Conservation (phyloP, 2,113 vertebrate species). For the Peromyscus californicus region DNA sequence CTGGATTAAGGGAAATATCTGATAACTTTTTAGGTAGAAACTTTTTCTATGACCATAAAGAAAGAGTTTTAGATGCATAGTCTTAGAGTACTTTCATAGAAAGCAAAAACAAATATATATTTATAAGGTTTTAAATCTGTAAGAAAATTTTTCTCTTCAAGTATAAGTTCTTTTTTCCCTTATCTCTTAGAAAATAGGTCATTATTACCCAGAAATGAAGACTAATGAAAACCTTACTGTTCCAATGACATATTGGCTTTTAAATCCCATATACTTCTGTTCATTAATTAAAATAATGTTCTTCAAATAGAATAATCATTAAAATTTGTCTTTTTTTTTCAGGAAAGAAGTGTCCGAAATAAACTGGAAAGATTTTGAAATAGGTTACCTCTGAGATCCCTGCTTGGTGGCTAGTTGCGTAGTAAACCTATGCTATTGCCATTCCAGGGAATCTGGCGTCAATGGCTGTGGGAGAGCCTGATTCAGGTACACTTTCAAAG, state of each 20-base stretch:
- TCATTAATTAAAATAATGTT: constrained; percentile 75
- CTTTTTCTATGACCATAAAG: not conserved
- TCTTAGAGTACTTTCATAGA: not conserved
- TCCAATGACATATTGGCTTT: constrained; percentile 76
- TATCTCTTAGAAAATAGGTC: constrained; percentile 52
- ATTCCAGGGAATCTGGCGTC: not conserved
- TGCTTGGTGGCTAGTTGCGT: not conserved
- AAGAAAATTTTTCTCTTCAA: constrained; percentile 1
- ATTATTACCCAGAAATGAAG: constrained; percentile 67
- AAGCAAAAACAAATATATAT: not conserved
- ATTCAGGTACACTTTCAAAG: not conserved
- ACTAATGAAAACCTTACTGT: constrained; percentile 74
- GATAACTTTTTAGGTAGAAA: constrained; percentile 28
- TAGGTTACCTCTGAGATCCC: not conserved
- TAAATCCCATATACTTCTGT: constrained; percentile 45
- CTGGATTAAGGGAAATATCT: not conserved
- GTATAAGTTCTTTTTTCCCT: not conserved
- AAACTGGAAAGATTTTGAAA: constrained; percentile 69
- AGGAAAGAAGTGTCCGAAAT: constrained; percentile 55
- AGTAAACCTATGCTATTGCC: not conserved
- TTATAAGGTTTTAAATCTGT: constrained; percentile 20
- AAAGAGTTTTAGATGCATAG: not conserved
- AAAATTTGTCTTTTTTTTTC: constrained; percentile 51
- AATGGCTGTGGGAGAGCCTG: not conserved
- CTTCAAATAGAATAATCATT: constrained; percentile 78